Conservation (phyloP, 1,140 invertebrate genomes). For the Cyclina sinensis region DNA sequence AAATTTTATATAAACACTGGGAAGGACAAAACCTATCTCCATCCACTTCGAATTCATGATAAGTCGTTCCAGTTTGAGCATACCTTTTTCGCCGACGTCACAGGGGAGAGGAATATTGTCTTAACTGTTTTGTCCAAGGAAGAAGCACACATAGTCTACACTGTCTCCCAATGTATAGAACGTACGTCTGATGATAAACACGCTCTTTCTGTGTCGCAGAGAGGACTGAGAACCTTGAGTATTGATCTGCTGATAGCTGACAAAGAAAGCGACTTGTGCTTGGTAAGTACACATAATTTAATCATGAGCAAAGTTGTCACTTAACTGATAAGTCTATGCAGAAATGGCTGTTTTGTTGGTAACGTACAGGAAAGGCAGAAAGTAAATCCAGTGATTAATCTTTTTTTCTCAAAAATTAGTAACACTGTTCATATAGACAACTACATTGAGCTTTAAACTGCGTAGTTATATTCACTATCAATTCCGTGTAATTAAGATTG, state of each 20-base stretch:
- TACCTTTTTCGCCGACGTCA: neutral
- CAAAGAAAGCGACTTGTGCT: constrained; percentile 7
- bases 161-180: neutral
- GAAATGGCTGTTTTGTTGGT: too few relatives aligned
- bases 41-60: neutral
- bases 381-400: too few relatives aligned
- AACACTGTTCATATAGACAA: too few relatives aligned
- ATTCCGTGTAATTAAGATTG: too few relatives aligned
- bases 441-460: too few relatives aligned
- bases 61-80: neutral
- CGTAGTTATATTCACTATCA: too few relatives aligned
- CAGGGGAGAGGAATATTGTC: neutral
- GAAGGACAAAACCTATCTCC: neutral
- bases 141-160: neutral
- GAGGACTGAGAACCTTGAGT: neutral
- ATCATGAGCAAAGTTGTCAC: too few relatives aligned
- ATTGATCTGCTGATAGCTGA: neutral
- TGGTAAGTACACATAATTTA: neutral
- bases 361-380: too few relatives aligned
- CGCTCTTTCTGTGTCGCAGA: neutral
- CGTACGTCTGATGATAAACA: neutral
- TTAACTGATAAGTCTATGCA: too few relatives aligned
- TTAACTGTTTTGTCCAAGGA: neutral
- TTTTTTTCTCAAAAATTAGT: too few relatives aligned
- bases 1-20: neutral